Evolutionary conservation across 2,888 invertebrate species (phyloP).

Genomic region (Pseudococcus longispinus): DNA sequence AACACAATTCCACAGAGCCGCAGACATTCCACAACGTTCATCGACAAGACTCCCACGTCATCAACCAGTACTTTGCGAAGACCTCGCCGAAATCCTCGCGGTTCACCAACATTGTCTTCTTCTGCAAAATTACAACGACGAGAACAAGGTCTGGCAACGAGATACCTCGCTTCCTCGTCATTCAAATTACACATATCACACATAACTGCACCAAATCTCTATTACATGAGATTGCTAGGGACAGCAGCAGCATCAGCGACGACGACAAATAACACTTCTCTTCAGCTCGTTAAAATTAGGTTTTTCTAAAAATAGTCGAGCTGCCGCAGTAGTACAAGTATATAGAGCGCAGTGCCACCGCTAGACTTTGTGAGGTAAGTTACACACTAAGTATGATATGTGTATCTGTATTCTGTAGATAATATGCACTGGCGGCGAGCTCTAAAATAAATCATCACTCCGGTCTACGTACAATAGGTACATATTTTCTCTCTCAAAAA

Average conservation of each 20-base stretch:
- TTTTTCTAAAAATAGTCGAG: slow-evolving; percentile 28
- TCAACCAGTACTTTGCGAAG: not conserved
- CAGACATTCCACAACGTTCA: not conserved
- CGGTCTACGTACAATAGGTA: too few relatives aligned
- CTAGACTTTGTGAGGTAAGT: not conserved
- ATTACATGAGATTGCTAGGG: not conserved
- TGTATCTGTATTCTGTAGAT: too few relatives aligned
- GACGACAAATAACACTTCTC: not conserved
- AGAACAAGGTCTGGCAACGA: not conserved
- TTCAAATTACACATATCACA: not conserved
- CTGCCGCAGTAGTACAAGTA: not conserved
- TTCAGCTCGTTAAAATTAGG: slow-evolving; percentile 28
- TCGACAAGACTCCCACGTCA: not conserved
- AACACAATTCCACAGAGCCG: too few relatives aligned
- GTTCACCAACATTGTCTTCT: not conserved
- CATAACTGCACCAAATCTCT: not conserved
- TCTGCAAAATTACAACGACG: not conserved
- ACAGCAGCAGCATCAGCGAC: not conserved
- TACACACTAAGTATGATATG: too few relatives aligned
- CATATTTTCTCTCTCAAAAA: too few relatives aligned
- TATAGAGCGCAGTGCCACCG: not conserved
- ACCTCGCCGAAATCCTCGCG: not conserved
- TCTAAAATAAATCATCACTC: too few relatives aligned
- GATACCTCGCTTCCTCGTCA: not conserved
- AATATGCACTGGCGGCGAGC: too few relatives aligned